Evolutionary conservation across 1,140 invertebrate genomes (phyloP).

Genomic region (Zelostemma sp.): DNA sequence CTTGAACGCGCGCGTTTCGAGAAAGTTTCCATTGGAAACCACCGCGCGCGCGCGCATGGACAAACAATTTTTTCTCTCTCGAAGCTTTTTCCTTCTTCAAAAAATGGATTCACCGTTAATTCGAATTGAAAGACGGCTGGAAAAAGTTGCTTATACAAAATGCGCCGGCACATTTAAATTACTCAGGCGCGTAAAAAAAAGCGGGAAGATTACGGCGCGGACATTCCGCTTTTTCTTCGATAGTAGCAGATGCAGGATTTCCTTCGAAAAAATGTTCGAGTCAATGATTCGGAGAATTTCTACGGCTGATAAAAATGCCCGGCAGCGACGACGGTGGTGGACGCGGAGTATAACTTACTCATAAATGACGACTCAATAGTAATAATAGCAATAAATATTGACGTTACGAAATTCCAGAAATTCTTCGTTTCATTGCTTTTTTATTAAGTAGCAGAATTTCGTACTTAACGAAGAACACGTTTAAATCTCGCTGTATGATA

Average conservation of each 20-base stretch:
- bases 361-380: neutral
- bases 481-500: constrained; percentile 13
- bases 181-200: too few species aligned
- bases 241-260: too few species aligned
- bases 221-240: neutral
- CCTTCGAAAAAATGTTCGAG: too few species aligned
- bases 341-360: neutral
- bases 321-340: too few species aligned
- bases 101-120: constrained; percentile 5
- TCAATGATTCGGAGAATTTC: too few species aligned
- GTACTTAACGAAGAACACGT: constrained; percentile 11
- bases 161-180: too few species aligned
- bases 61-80: constrained; percentile 1
- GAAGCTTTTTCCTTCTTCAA: neutral
- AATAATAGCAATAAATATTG: constrained; percentile 5
- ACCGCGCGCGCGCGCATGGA: constrained; percentile 1
- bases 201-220: neutral
- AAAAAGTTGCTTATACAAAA: neutral
- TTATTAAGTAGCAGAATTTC: neutral
- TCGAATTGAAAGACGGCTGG: too few species aligned
- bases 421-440: neutral
- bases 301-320: too few species aligned
- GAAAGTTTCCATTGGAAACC: constrained; percentile 7
- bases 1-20: constrained; percentile 19
- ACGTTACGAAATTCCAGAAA: neutral